These are phyloP conservation scores for Tragelaphus oryx DNA, from an alignment of 2,797 vertebrate species.

Conservation along the genomic window DNA sequence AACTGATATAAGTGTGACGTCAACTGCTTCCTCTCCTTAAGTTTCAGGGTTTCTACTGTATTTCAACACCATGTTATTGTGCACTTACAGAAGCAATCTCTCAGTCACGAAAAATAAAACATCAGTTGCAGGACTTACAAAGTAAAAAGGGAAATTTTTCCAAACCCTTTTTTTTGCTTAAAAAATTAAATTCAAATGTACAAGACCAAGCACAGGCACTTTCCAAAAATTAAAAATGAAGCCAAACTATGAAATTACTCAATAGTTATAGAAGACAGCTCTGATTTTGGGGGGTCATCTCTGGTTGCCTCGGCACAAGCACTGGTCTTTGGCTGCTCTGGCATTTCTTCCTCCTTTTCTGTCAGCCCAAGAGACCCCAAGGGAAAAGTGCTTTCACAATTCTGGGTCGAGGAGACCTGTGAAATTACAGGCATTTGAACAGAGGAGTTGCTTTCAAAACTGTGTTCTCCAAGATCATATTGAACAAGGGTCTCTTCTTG, in stretches of 20 bases:
- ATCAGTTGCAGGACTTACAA: constrained; percentile 79
- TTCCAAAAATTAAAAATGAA: constrained; percentile 85
- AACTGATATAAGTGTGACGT: constrained; percentile 69
- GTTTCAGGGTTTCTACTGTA: constrained; percentile 73
- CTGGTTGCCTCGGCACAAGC: constrained; percentile 82
- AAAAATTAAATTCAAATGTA: constrained; percentile 83
- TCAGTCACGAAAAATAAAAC: constrained; percentile 79
- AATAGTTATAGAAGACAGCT: constrained; percentile 90
- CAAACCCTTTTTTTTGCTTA: constrained; percentile 59
- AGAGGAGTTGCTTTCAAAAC: constrained; percentile 93
- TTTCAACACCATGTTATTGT: constrained; percentile 75
- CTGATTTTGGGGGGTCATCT: constrained; percentile 85
- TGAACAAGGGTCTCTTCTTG: constrained; percentile 95
- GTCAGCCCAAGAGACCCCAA: constrained; percentile 88
- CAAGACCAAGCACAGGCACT: constrained; percentile 93
- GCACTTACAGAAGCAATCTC: constrained; percentile 78
- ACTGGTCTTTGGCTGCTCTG: constrained; percentile 85
- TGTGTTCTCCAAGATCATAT: constrained; percentile 92
- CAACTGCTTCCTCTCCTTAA: constrained; percentile 75
- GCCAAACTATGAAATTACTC: constrained; percentile 86
- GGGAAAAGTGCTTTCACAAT: constrained; percentile 94
- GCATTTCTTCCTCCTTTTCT: constrained; percentile 85
- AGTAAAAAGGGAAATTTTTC: constrained; percentile 79
- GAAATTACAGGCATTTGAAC: constrained; percentile 99
- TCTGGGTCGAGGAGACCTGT: constrained; percentile 98